Percentiles rank a stretch among this genome's conserved stretches.
These are phyloP conservation scores for Mythimna loreyi DNA, from an alignment of 2,888 invertebrate genomes.

Conservation along the genomic window DNA sequence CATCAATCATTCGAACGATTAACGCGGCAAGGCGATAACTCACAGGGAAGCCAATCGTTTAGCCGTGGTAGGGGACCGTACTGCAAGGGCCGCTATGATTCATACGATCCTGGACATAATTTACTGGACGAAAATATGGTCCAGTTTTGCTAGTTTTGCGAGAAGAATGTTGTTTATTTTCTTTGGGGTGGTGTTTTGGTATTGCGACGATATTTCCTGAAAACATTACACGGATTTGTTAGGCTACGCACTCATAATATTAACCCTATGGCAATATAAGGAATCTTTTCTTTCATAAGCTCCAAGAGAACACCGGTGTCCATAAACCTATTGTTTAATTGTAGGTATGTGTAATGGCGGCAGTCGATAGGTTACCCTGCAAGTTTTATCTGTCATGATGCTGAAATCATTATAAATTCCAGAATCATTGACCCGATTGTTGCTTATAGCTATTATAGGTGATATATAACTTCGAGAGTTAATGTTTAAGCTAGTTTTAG, in stretches of 20 bases:
- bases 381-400: no score
- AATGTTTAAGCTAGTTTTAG: no score
- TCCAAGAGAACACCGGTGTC: no score
- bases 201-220: neutral
- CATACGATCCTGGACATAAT: slow-evolving; percentile 59
- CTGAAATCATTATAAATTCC: no score
- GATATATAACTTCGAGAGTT: no score
- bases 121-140: slow-evolving; percentile 56
- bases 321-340: no score
- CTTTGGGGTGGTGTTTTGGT: neutral
- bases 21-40: slow-evolving; percentile 63
- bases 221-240: neutral
- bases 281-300: neutral
- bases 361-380: no score
- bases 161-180: slow-evolving; percentile 31
- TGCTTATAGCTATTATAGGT: no score
- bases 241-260: neutral
- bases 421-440: no score
- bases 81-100: slow-evolving; percentile 61
- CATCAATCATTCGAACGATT: slow-evolving; percentile 66
- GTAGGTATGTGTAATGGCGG: no score
- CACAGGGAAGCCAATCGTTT: slow-evolving; percentile 67
- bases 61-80: slow-evolving; percentile 55
- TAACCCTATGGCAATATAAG: neutral
- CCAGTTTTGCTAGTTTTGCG: slow-evolving; percentile 35